These are phyloP conservation scores for Dendroctonus ponderosae DNA, from an alignment of 1,140 invertebrate species.

Conservation along the genomic window DNA sequence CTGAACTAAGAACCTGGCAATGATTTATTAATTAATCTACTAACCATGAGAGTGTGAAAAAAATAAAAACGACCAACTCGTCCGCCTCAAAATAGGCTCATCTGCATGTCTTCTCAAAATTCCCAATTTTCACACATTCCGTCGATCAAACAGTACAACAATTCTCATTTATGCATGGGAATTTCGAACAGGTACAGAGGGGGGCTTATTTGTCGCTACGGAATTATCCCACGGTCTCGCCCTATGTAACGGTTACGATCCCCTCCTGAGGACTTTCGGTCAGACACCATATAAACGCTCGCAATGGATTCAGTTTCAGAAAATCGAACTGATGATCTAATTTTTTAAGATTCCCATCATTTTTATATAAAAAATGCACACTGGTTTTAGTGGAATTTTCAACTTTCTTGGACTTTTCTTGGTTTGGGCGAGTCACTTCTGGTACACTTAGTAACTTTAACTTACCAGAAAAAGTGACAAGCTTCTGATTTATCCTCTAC, in stretches of 20 bases:
- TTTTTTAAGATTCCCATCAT: no score
- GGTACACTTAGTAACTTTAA: no score
- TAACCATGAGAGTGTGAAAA: not conserved
- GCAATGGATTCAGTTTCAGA: no score
- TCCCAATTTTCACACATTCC: constrained; percentile 17
- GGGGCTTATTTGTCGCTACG: constrained; percentile 26
- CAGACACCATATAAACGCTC: constrained; percentile 14
- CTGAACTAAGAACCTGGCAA: constrained; percentile 6
- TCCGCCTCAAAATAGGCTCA: not conserved
- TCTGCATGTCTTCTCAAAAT: constrained; percentile 2
- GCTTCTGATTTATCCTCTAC: no score
- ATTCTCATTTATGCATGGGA: constrained; percentile 24
- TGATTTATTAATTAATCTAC: not conserved
- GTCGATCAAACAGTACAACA: constrained; percentile 8
- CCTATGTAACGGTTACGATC: constrained; percentile 36
- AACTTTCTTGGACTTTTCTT: no score
- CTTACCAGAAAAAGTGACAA: no score
- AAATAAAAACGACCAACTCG: not conserved
- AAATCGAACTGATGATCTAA: no score
- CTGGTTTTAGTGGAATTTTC: no score
- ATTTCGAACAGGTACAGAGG: constrained; percentile 37
- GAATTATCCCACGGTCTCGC: constrained; percentile 41
- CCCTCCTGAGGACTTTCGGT: constrained; percentile 22
- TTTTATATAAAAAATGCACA: no score
- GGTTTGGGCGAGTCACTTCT: no score